These are phyloP conservation scores for Patella pellucida DNA, from an alignment of 2,888 invertebrate genomes.

Conservation along the genomic window DNA sequence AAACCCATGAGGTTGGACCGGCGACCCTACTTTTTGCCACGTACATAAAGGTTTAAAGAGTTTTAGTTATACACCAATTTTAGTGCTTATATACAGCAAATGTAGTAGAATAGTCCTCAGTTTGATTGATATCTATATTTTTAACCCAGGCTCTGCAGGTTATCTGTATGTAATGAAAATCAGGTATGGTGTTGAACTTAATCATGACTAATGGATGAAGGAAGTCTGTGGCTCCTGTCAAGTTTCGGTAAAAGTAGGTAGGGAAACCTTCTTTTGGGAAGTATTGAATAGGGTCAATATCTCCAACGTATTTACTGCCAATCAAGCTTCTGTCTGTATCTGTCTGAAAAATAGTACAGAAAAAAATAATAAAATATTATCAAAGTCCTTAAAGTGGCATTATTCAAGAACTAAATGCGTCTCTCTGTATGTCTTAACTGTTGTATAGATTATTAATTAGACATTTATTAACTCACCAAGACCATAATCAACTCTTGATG, in stretches of 20 bases:
- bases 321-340: conserved; percentile 28
- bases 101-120: conserved; percentile 38
- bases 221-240: conserved; percentile 28
- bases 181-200: conserved; percentile 40
- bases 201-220: conserved; percentile 48
- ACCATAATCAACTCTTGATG: too few species aligned
- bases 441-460: too few species aligned
- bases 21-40: too few species aligned
- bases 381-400: too few species aligned
- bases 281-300: conserved; percentile 27
- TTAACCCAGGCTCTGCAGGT: conserved; percentile 47
- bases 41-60: conserved; percentile 10
- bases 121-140: conserved; percentile 41
- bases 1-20: too few species aligned
- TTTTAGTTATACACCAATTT: neutral
- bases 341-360: conserved; percentile 24
- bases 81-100: conserved; percentile 29
- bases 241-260: conserved; percentile 35
- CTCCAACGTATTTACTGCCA: conserved; percentile 19
- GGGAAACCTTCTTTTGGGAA: conserved; percentile 43
- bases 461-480: too few species aligned
- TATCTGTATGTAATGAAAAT: conserved; percentile 33
- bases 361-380: too few species aligned
- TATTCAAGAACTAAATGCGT: too few species aligned
- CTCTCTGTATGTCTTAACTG: too few species aligned